Conservation (phyloP, 2,888 invertebrate genomes). For the Troides aeacus region DNA sequence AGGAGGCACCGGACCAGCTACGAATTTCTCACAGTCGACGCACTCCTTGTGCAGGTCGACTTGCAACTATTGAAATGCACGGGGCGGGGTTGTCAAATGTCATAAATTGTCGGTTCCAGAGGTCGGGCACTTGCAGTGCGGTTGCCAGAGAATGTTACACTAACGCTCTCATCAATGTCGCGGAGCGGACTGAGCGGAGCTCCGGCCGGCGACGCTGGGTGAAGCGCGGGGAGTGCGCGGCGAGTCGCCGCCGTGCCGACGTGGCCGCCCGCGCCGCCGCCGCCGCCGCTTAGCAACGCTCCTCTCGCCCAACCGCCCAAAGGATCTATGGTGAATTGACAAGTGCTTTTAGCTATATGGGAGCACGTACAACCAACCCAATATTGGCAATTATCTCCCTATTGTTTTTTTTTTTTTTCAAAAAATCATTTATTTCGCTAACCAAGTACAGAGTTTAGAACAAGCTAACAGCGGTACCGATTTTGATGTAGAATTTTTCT, state of each 20-base stretch:
- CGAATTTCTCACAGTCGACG: slow-evolving; percentile 56
- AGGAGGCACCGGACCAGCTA: slow-evolving; percentile 58
- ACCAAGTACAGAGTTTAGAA: no score
- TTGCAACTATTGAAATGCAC: slow-evolving; percentile 74
- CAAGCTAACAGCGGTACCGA: no score
- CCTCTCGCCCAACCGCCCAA: slow-evolving; percentile 37
- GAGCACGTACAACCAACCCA: neutral
- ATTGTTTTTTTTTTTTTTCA: no score
- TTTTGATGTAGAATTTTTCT: no score
- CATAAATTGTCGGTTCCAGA: slow-evolving; percentile 74
- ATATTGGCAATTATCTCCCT: neutral
- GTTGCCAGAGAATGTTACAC: slow-evolving; percentile 50
- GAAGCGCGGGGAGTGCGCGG: slow-evolving; percentile 37
- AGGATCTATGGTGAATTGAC: slow-evolving; percentile 30
- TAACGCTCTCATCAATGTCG: slow-evolving; percentile 59
- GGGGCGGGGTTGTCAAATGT: slow-evolving; percentile 79
- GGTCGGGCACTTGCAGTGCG: slow-evolving; percentile 69
- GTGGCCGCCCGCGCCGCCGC: slow-evolving; percentile 66
- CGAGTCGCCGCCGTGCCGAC: slow-evolving; percentile 44
- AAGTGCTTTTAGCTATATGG: slow-evolving; percentile 15
- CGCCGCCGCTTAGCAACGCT: slow-evolving; percentile 54
- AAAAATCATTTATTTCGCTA: no score
- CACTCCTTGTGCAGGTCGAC: slow-evolving; percentile 69
- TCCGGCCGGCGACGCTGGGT: slow-evolving; percentile 38
- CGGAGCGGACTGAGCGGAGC: slow-evolving; percentile 60